Base-by-base conservation (phyloP, 2,113 vertebrate species). In the Cyprinodon brontotheroides region DNA sequence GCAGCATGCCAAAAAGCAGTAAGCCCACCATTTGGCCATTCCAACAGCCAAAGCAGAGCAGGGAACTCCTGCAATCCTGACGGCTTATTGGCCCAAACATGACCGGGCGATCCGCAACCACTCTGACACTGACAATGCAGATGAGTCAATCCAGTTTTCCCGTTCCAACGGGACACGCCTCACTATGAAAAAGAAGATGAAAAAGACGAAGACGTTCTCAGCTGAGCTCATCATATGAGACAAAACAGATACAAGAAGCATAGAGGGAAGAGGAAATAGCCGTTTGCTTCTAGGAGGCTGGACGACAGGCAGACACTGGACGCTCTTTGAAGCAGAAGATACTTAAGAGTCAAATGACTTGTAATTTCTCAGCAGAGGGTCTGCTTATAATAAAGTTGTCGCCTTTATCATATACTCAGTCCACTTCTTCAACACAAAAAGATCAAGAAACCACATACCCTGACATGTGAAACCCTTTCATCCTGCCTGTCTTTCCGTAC, bases 21-120 rank as follows among this genome's bases (percentile, higher is more conserved):
- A 92, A 94, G 93, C 94, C 94, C 94, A 96, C 95, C 95, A 95
- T 96, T 94, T 86, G 84, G 85, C 92, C 92, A 94, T 93, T 90
- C 94, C 94, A 95, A 92, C 96, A 96, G 91, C 91, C 93, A 95
- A 96, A 92, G n/a, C 93, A 96, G 90, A 94, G 87, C 84, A 95
- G 93, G 86, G 90, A 90, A 87, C 91, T 92, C 92, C 87, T 83
- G 91, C 93, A 95, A 88, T 94, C 93, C 86, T 73, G 89, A 59
- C 37, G 74, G 87, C 87, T 91, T 78, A 87, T 87, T 87, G 91
- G 89, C 90, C 93, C 87, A 86, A 94, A 88, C 93, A 92, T 94
- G 87, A 81, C 87, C 78, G 68, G 87, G 61, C 47, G 84, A 81
- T 93, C 90, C 83, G 77, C 88, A 72, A 90, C 91, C 88, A 91